phyloP scores from a whole-genome alignment of 1,140 invertebrate species.

The Palaemon carinicauda region DNA sequence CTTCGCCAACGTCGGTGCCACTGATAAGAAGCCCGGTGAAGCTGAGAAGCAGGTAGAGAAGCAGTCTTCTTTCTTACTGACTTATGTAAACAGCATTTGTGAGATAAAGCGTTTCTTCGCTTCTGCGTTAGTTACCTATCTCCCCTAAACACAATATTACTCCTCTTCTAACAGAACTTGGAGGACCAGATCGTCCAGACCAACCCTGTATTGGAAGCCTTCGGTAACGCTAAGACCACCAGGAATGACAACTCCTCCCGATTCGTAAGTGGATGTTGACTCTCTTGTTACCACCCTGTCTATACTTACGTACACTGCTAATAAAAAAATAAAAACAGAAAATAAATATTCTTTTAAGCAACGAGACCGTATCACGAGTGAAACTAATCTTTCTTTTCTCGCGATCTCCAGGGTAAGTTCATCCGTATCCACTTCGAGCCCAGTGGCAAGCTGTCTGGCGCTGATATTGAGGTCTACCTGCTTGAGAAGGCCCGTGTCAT shows the following conservation, averaged over 20 bases:
- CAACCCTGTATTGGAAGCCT: constrained; percentile 98
- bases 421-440: constrained; percentile 99
- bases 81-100: background rate
- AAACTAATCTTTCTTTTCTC: background rate
- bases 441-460: constrained; percentile 98
- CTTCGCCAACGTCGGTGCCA: constrained; percentile 66
- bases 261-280: constrained; percentile 86
- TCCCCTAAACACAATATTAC: background rate
- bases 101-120: no score
- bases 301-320: background rate
- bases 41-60: constrained; percentile 58
- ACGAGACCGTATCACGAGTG: no score
- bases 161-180: constrained; percentile 73
- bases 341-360: no score
- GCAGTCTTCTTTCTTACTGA: background rate
- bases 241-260: constrained; percentile 99
- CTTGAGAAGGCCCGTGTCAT: constrained; percentile 99
- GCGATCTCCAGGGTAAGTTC: constrained; percentile 90
- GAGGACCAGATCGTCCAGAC: constrained; percentile 99
- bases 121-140: background rate
- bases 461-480: constrained; percentile 99
- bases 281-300: no score
- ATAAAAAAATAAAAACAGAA: no score
- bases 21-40: constrained; percentile 74
- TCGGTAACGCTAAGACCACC: constrained; percentile 99